Percentiles rank a stretch among this genome's conserved stretches.
Evolutionary conservation across 1,140 invertebrate species (phyloP).

Genomic region (Hylyphantes graminicola): DNA sequence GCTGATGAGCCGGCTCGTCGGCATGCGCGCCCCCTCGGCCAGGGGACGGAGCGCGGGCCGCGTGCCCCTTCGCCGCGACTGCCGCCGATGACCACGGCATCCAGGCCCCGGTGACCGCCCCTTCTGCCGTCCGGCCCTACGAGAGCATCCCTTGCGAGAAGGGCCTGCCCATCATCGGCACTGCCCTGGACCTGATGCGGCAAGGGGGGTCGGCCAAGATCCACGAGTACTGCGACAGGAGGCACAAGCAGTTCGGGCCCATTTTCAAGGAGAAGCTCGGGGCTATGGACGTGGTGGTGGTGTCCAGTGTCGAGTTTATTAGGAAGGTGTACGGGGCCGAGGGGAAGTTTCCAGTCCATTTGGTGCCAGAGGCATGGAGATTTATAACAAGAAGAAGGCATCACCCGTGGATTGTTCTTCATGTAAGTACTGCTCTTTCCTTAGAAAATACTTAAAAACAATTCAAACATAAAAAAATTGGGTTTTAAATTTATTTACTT

Average conservation of each 20-base stretch:
- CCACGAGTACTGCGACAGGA: constrained; percentile 79
- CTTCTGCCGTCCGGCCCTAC: constrained; percentile 21
- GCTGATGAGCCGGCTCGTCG: neutral
- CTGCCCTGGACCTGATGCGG: constrained; percentile 70
- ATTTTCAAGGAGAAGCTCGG: constrained; percentile 80
- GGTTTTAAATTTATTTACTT: too few species aligned
- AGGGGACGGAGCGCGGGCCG: neutral
- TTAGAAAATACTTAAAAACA: too few species aligned
- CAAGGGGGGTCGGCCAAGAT: constrained; percentile 71
- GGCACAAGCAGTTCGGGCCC: constrained; percentile 79
- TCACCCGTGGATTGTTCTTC: constrained; percentile 83
- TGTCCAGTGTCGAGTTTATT: constrained; percentile 77
- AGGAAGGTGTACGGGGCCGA: constrained; percentile 79
- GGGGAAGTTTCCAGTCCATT: constrained; percentile 81
- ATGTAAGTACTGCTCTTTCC: constrained; percentile 75
- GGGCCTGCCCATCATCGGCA: constrained; percentile 73
- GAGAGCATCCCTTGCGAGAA: constrained; percentile 68
- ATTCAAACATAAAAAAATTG: too few species aligned
- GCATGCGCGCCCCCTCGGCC: neutral
- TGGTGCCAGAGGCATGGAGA: constrained; percentile 82
- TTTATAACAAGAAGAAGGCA: constrained; percentile 80
- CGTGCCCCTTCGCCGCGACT: constrained; percentile 20
- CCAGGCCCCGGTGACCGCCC: neutral
- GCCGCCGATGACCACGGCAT: too few species aligned
- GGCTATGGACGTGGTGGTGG: constrained; percentile 77